These are phyloP conservation scores for Climacteris rufus DNA, from an alignment of 2,113 vertebrate species.

Conservation along the genomic window DNA sequence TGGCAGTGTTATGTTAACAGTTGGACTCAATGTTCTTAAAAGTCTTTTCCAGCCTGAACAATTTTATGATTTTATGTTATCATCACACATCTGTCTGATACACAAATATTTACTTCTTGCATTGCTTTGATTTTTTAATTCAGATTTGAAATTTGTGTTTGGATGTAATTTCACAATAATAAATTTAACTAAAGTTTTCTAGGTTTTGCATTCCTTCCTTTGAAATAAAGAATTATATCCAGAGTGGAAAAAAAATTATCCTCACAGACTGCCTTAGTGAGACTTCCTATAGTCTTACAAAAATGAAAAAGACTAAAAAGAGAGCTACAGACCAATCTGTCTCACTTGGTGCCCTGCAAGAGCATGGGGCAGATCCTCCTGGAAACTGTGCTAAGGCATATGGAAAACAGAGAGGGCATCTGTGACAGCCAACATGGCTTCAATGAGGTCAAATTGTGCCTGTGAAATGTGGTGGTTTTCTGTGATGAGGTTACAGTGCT, in stretches of 20 bases:
- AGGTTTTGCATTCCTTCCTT: neutral
- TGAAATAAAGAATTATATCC: neutral
- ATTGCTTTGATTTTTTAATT: neutral
- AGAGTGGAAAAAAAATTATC: neutral
- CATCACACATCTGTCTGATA: neutral
- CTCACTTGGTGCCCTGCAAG: neutral
- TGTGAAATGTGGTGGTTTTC: neutral
- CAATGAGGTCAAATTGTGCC: fast-evolving
- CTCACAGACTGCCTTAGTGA: neutral
- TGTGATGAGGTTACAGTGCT: fast-evolving
- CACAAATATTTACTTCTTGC: neutral
- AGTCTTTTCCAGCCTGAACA: too few species aligned
- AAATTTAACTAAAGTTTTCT: neutral
- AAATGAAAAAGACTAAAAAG: neutral
- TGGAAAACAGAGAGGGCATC: neutral
- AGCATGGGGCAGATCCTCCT: neutral
- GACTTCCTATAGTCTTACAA: neutral
- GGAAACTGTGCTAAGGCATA: neutral
- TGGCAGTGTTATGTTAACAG: neutral
- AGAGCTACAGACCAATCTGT: neutral
- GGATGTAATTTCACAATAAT: neutral
- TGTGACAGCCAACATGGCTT: neutral
- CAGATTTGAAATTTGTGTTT: neutral
- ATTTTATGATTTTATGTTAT: neutral
- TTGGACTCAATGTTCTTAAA: neutral